Evolutionary conservation across 2,797 vertebrate species (phyloP).

Genomic region (Brachyalestes nurse): DNA sequence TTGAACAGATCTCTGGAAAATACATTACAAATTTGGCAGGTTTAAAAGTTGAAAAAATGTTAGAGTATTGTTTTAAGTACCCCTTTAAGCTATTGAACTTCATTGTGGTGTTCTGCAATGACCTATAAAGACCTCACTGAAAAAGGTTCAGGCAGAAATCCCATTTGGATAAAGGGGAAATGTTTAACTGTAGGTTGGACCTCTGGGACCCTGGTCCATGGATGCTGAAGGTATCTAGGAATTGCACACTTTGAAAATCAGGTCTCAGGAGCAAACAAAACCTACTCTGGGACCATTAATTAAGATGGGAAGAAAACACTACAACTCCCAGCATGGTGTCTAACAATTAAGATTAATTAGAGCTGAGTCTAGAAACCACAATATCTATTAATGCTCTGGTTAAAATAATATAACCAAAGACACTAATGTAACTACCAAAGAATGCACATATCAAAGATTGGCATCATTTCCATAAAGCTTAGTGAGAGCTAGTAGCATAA

Average conservation of each 20-base stretch:
- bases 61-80: neutral
- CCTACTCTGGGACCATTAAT: conserved; percentile 34
- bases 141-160: neutral
- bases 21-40: too few relatives aligned
- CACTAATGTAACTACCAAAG: neutral
- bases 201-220: neutral
- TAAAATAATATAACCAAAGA: neutral
- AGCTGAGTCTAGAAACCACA: neutral
- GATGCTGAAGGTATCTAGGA: neutral
- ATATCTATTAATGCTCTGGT: neutral
- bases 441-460: neutral
- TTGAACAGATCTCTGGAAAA: too few relatives aligned
- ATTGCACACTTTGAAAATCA: neutral
- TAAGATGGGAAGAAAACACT: conserved; percentile 33
- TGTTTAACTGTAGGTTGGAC: neutral
- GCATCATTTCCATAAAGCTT: neutral
- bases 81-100: too few relatives aligned
- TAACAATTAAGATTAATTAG: neutral
- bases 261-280: conserved; percentile 27
- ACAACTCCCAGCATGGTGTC: conserved; percentile 29
- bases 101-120: neutral
- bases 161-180: conserved; percentile 1
- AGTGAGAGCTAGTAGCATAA: neutral
- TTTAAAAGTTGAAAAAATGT: neutral
- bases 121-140: neutral